Base-by-base conservation (phyloP, 2,113 vertebrate species). In the Notechis scutatus region DNA sequence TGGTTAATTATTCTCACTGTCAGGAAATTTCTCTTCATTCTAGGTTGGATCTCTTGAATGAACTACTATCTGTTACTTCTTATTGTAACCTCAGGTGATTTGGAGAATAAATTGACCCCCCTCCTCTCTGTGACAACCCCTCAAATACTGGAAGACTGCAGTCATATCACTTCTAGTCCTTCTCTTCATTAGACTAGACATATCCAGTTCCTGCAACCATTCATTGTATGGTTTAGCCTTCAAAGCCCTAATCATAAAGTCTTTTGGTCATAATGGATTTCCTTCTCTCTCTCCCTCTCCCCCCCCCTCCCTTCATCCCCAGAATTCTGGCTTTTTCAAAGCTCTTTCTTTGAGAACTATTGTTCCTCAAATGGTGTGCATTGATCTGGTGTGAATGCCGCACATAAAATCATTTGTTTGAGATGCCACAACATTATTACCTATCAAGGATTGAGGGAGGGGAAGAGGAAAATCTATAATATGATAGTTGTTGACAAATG, bases 401-500 rank as follows among this genome's bases (percentile, higher is more conserved):
- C 88, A 93, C 57, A 95, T 94, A 92, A 96, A 91, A 97, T 96
- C 91, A 91, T 95, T 89, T 6, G 95, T 85, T 93, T 93, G 94
- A 85, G 94, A 92, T 96, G 91, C 96, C 93, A 29, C 54, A 94
- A 95, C 92, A 94, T 96, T 92, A 97, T 96, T 97, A 97, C 69
- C 54, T 23, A 61, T 94, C 96, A 92, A 42, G 86, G 50, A 89
- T 95, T 96, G 26, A 18, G n/a, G 86, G 85, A 24, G 50, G 50
- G 21, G 20, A 50, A 15, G 26, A 96, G 96, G 93, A 34, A 96
- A 96, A 94, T 95, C 95, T 95, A 96, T 97, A 96, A 96, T 94
- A 95, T 94, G 93, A 97, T 97, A 95, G 94, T 96, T 97, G 96
- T 95, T 97, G 95, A 94, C 94, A 98, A 97, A 97, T 97, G 96